Conservation (phyloP, 2,113 vertebrate species). For the Leptosomus discolor region DNA sequence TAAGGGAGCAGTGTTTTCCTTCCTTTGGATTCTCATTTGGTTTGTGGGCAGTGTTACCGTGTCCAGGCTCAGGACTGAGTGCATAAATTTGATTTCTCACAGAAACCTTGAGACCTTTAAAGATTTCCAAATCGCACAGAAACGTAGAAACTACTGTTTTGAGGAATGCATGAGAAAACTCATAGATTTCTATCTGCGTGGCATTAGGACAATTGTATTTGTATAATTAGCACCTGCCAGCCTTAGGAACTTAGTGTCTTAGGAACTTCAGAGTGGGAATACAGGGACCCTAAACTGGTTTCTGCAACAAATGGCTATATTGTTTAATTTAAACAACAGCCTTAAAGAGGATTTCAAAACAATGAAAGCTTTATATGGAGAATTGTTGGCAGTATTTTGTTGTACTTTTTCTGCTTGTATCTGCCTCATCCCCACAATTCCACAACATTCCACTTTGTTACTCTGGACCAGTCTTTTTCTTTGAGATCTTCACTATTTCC, state of each 20-base stretch:
- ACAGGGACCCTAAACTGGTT: background rate
- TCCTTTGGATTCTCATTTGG: background rate
- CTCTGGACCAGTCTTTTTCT: background rate
- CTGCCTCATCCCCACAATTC: background rate
- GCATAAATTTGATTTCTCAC: background rate
- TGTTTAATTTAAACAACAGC: background rate
- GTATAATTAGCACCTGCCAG: background rate
- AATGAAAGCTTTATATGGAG: background rate
- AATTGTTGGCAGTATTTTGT: background rate
- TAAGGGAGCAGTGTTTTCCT: background rate
- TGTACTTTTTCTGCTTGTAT: background rate
- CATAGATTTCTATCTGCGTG: background rate
- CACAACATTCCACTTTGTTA: background rate
- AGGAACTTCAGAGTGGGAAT: background rate
- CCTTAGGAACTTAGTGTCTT: background rate
- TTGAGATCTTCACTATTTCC: background rate
- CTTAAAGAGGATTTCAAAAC: background rate
- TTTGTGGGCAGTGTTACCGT: background rate
- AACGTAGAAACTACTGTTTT: background rate
- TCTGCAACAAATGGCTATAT: background rate
- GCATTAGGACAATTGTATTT: background rate
- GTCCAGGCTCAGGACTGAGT: background rate
- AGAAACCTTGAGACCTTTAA: background rate
- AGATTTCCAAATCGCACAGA: background rate
- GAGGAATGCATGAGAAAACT: background rate